Evolutionary conservation across 1,140 invertebrate species (phyloP), one percentile per base, ranked within the genome.

Genomic region (Aphis craccivora): DNA sequence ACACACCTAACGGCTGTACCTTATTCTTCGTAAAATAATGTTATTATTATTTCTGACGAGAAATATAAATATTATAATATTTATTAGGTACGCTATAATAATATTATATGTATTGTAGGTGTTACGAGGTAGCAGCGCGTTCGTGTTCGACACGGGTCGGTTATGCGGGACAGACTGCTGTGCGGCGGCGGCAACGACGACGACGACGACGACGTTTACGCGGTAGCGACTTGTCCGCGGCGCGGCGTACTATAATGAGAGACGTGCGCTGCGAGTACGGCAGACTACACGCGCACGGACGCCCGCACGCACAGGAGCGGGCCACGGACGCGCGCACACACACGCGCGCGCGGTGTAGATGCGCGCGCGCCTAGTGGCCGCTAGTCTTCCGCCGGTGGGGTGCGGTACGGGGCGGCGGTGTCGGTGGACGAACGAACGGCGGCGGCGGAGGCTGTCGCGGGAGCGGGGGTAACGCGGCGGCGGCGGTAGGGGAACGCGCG

Each of bases 151-250:
- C 87, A 53, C 87, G 45, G 86, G 48, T 35, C 87, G 87, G 87
- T 88, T 35, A 88, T 88, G 45, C 45, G 87, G 87, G 48, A 88
- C 87, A n/a, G 86, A 87, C 86, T 87, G 86, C 40, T 48, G 84
- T 48, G 84, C 40, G 81, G 81, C 18, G 81, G 30, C 48, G 45
- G 48, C 87, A 48, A 20, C 48, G 45, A 20, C 45, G 20, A 1
- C 87, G 43, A 48, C 87, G 48, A 89, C 88, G 86, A 43, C 88
- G 45, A 53, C 35, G 86, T 87, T 18, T 51, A 55, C 53, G 53
- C 88, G 53, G 88, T 90, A 40, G 88, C 88, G 88, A 60, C 22
- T 88, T 88, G 88, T 90, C 88, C 88, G 88, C 53, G 88, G 22
- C 88, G 51, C 88, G 88, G 88, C 53, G 88, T 88, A 88, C 87